These are phyloP conservation scores for Dromiciops gliroides DNA, from an alignment of 2,113 vertebrate genomes.

Conservation along the genomic window DNA sequence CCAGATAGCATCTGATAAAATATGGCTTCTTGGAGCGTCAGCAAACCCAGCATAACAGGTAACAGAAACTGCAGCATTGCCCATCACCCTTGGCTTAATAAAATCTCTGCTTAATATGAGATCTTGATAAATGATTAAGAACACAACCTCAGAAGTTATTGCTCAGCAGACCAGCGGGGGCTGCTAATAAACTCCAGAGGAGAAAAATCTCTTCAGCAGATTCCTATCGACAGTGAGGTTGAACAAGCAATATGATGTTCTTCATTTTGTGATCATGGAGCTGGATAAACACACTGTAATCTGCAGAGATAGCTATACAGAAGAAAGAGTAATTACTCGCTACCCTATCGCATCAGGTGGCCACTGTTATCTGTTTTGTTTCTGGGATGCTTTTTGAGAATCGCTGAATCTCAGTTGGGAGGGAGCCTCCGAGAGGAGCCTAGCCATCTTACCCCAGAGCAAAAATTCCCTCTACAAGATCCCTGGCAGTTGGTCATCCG, in stretches of 20 bases:
- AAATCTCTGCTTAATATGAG: slow-evolving; percentile 24
- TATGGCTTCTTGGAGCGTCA: fast-evolving
- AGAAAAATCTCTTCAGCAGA: background rate
- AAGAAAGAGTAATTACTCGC: background rate
- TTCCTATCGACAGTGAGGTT: background rate
- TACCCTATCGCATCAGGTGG: background rate
- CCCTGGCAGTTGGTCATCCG: background rate
- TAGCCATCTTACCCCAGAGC: background rate
- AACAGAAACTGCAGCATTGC: slow-evolving; percentile 9
- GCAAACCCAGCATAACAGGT: slow-evolving; percentile 7
- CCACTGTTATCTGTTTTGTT: background rate
- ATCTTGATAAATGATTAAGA: background rate
- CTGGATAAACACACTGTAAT: background rate
- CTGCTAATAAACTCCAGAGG: background rate
- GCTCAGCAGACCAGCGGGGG: background rate
- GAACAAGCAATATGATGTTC: background rate
- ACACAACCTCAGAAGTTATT: background rate
- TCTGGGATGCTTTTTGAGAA: background rate
- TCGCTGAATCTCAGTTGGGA: background rate
- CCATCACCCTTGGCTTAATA: slow-evolving; percentile 47
- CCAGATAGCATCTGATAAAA: slow-evolving; percentile 36
- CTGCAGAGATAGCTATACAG: fast-evolving
- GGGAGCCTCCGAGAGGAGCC: background rate
- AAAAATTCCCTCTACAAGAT: background rate
- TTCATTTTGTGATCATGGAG: background rate